Evolutionary conservation across 2,888 invertebrate genomes (phyloP), one percentile per base, ranked within the genome.

Genomic region (Polia nebulosa): DNA sequence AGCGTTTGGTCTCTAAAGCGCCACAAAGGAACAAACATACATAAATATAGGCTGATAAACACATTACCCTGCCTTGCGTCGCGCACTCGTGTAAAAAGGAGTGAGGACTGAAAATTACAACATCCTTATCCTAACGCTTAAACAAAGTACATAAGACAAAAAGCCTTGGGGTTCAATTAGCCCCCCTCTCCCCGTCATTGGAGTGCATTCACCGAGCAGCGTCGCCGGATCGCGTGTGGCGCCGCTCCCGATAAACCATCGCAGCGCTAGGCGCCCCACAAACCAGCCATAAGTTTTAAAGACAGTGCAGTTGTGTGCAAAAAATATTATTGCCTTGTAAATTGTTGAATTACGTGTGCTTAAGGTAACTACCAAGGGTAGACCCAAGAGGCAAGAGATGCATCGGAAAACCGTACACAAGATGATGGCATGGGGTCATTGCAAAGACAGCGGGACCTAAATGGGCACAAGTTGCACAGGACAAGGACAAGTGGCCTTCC

Each of bases 121-220:
- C 15, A 22, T 56, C 55, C 39, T 60, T 25, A 11, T 36, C 17
- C 29, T 41, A 59, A 55, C 9, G 29, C 22, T 41, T 60, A 56
- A 44, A 55, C 29, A 39, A 55, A 56, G 29, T 55, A 59, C 17
- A 45, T 41, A 70, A 56, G 72, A 72, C 78, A 72, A 72, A 64
- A 78, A 65, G 78, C 68, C 78, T 78, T 70, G 85, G 70, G 82
- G 82, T 82, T 89, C 82, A 89, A 91, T 91, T 86, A 68, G 47
- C 69, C 63, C 73, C 64, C 64, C 64, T 56, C 64, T 62, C 59
- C 67, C 60, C 68, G 69, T 52, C 67, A 64, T 69, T 76, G 68
- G 87, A 90, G 94, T 93, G 92, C 94, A 94, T 94, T 94, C 92
- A 94, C 94, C 94, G 92, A 62, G 84, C 85, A 60, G 25, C 34